These are phyloP conservation scores for Bovichtus diacanthus DNA, from an alignment of 2,797 vertebrate species.

Conservation along the genomic window DNA sequence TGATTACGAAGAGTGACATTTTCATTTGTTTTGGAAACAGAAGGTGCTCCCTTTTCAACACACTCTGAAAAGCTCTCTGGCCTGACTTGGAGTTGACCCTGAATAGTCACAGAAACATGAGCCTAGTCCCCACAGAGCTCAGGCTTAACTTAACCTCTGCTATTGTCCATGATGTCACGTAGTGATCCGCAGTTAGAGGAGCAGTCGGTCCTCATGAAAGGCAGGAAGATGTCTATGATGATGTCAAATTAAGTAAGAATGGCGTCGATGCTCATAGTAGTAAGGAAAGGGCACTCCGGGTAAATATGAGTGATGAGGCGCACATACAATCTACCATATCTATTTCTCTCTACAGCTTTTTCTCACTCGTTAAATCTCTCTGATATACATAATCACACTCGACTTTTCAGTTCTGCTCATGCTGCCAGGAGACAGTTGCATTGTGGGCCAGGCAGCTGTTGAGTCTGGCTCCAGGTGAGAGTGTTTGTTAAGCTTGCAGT, in stretches of 20 bases:
- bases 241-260: background rate
- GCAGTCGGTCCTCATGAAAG: slow-evolving; percentile 29
- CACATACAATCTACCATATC: background rate
- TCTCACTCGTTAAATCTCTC: slow-evolving; percentile 13
- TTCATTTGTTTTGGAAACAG: slow-evolving; percentile 62
- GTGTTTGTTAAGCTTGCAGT: slow-evolving; percentile 65
- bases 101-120: slow-evolving; percentile 81
- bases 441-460: slow-evolving; percentile 79
- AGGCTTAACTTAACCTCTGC: slow-evolving; percentile 62
- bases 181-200: slow-evolving; percentile 35
- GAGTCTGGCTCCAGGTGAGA: slow-evolving; percentile 82
- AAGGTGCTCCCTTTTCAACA: slow-evolving; percentile 54
- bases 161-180: slow-evolving; percentile 49
- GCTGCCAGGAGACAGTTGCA: slow-evolving; percentile 63
- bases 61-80: slow-evolving; percentile 21
- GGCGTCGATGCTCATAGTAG: slow-evolving; percentile 1
- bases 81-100: slow-evolving; percentile 54
- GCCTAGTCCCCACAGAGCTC: slow-evolving; percentile 60
- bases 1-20: slow-evolving; percentile 46
- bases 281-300: background rate
- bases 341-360: slow-evolving; percentile 6
- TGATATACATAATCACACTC: slow-evolving; percentile 43
- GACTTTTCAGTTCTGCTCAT: slow-evolving; percentile 38
- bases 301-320: background rate
- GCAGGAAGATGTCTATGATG: slow-evolving; percentile 16